Base-by-base conservation (phyloP, 2,113 vertebrate genomes). In the Podarcis raffonei region DNA sequence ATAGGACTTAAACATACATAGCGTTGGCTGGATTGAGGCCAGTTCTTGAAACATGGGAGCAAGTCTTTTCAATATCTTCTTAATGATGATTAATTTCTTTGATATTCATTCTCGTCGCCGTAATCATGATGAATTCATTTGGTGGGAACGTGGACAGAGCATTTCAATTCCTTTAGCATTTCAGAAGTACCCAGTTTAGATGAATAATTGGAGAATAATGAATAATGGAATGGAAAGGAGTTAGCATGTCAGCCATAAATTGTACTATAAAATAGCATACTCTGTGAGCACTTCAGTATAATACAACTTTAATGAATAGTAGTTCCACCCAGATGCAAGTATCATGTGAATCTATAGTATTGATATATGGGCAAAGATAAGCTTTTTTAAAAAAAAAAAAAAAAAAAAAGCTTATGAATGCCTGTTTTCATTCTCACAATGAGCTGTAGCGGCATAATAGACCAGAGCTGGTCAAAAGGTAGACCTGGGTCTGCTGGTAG, bases 101-200 rank as follows among this genome's bases (percentile, higher is more conserved):
- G 95, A 93, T 95, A 93, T 94, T 95, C 80, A 94, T 94, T 92
- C 85, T 81, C 94, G 77, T 92, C 94, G 88, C 68, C 90, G 91
- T 94, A 94, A 95, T 95, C 90, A 95, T 87, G 93, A 94, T 94
- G 86, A 95, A 96, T 96, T 96, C 18, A 94, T 95, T 95, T 95
- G 89, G 5, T 2, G 18, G 93, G 88, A 94, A 93, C 89, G 84
- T 94, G 84, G 93, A 94, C 88, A 94, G 92, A 95, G 92, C 72
- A 94, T 93, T 94, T 78, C 93, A 93, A 95, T 95, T 94, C 94
- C 87, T 95, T 74, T 85, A 68, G 83, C 78, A 95, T 96, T 96
- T 95, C 88, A 93, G 87, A 85, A 90, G 87, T 93, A 77, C 7
- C 4, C 90, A 90, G 87, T 95, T 84, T 95, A 91, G 93, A 94